Base-by-base conservation (phyloP, 1,140 invertebrate species). In the Linepithema humile region DNA sequence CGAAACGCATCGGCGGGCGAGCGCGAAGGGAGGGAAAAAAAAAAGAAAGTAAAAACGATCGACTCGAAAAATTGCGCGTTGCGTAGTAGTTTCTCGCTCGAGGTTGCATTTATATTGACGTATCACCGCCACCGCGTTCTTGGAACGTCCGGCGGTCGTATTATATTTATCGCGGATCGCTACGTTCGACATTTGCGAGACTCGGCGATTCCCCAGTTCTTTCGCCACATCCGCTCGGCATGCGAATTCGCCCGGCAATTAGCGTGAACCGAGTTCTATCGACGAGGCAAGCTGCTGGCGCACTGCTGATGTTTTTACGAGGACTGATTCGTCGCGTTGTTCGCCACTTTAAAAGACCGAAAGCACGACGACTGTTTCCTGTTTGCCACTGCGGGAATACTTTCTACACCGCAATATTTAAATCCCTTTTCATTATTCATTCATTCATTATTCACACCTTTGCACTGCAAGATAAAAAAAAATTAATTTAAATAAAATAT, bases 81-180 rank as follows among this genome's bases (percentile, higher is more conserved):
- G 12, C 35, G 10, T 82, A 73, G 26, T 12, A 75, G 32, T 32
- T 29, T 53, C 35, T 35, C 59, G 74, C 32, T 23, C n/a, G 59
- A 77, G 57, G 60, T 57, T 80, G 75, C 75, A 80, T 80, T 80
- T 38, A 80, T 70, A 70, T 80, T 69, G 75, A 57, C 35, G 32
- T 69, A 69, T 78, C 59, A 40, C 35, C 62, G 59, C 40, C 57
- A 17, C 32, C 75, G 26, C 26, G 3, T 70, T 80, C 64, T 32
- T 43, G 50, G 23, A 60, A 62, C 70, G 40, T 75, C 80, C 57
- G 53, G 69, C 40, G 55, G 55, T 29, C 17, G 6, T 75, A 65
- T 64, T 70, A 80, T 80, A 69, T 80, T 69, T 80, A 80, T 70
- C 75, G 75, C 48, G 48, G 48, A n/a, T 67, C 75, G 75, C 35